A percentile compares a stretch with the other conserved stretches of the same genome.
Conservation (phyloP, 2,113 vertebrate genomes). For the Micromys minutus region DNA sequence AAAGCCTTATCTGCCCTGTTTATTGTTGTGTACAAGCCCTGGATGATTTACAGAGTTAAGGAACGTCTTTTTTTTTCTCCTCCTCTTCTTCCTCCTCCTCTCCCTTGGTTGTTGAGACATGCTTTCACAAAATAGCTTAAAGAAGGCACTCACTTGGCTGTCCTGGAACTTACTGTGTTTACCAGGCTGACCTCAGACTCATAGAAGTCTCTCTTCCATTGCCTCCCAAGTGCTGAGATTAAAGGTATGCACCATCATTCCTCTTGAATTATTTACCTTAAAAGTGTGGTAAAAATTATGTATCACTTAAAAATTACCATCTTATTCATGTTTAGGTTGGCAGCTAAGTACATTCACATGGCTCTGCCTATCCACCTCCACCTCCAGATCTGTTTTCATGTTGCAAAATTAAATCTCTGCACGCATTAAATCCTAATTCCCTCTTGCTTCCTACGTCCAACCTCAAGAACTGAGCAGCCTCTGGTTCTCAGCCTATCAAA, state of each 20-base stretch:
- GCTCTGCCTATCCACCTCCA: neutral
- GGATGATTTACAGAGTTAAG: constrained; percentile 4
- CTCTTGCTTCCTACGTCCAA: neutral
- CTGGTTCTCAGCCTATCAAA: neutral
- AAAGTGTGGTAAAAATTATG: neutral
- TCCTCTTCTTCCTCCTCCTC: neutral
- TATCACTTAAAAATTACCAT: neutral
- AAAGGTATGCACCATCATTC: neutral
- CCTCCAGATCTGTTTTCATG: neutral
- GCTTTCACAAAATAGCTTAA: neutral
- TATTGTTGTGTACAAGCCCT: neutral
- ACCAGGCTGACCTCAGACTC: neutral
- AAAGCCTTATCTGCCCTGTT: neutral
- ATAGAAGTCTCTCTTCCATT: neutral
- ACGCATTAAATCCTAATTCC: neutral
- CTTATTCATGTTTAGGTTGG: constrained; percentile 7
- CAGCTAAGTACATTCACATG: constrained; percentile 14
- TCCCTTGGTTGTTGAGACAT: neutral
- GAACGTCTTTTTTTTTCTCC: neutral
- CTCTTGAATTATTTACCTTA: neutral
- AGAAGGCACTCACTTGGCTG: neutral
- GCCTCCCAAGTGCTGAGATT: neutral
- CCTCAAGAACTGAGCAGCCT: neutral
- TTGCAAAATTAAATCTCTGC: constrained; percentile 39
- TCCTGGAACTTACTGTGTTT: neutral